Evolutionary conservation across 2,888 invertebrate species (phyloP).

Genomic region (Acanthoscelides obtectus): DNA sequence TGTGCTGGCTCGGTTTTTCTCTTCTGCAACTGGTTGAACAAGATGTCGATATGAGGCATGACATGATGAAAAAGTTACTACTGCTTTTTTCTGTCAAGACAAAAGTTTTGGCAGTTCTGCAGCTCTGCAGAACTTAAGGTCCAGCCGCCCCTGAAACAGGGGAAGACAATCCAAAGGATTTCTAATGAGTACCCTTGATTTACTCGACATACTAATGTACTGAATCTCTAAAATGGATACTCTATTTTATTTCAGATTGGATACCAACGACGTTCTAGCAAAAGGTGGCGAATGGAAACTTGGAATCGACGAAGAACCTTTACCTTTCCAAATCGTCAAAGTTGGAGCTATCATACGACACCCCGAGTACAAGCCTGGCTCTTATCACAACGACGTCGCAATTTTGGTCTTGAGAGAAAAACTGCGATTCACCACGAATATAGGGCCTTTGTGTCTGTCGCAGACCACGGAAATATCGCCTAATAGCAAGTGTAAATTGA

Average conservation of each 20-base stretch:
- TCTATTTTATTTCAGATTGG: slow-evolving; percentile 48
- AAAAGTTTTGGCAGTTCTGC: no score
- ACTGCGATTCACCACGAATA: slow-evolving; percentile 61
- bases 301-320: slow-evolving; percentile 74
- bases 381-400: slow-evolving; percentile 64
- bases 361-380: slow-evolving; percentile 61
- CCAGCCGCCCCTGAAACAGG: no score
- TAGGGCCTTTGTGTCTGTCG: slow-evolving; percentile 70
- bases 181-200: no score
- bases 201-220: not conserved
- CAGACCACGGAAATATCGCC: slow-evolving; percentile 56
- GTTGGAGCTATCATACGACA: slow-evolving; percentile 67
- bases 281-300: slow-evolving; percentile 83
- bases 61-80: no score
- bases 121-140: no score
- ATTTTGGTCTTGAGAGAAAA: slow-evolving; percentile 64
- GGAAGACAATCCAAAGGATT: no score
- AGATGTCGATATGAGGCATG: no score
- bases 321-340: slow-evolving; percentile 72
- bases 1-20: no score
- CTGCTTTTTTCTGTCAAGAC: no score
- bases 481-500: slow-evolving; percentile 61
- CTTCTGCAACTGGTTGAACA: no score
- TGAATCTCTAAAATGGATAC: not conserved
- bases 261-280: slow-evolving; percentile 63